Conservation (phyloP, 2,888 invertebrate genomes). For the Ypsolopha scabrella region DNA sequence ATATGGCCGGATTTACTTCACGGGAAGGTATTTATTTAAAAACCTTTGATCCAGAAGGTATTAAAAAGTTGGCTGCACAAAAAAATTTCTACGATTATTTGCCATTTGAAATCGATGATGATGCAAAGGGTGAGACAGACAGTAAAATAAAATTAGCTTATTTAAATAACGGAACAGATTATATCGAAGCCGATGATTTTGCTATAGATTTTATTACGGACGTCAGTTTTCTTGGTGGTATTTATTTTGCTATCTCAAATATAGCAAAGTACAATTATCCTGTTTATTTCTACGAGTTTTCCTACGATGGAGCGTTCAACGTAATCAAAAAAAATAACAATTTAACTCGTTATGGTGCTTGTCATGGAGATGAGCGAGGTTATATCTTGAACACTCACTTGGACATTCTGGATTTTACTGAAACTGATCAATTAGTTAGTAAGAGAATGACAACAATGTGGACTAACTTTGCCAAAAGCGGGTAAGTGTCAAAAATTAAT, state of each 20-base stretch:
- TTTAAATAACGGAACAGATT: slow-evolving; percentile 37
- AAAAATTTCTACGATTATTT: slow-evolving; percentile 7
- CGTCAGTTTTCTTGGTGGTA: slow-evolving; percentile 48
- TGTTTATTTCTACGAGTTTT: slow-evolving; percentile 70
- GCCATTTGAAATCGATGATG: slow-evolving; percentile 25
- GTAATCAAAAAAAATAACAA: slow-evolving; percentile 52
- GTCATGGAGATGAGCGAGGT: slow-evolving; percentile 72
- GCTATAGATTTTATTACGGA: slow-evolving; percentile 62
- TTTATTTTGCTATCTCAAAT: slow-evolving; percentile 34
- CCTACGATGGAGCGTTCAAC: slow-evolving; percentile 67
- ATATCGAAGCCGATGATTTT: slow-evolving; percentile 42
- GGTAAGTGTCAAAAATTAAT: slow-evolving; percentile 28
- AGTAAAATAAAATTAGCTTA: slow-evolving; percentile 46
- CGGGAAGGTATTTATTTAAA: slow-evolving; percentile 54
- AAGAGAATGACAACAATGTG: slow-evolving; percentile 64
- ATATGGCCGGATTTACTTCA: slow-evolving; percentile 57
- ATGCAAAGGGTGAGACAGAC: slow-evolving; percentile 28
- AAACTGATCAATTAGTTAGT: slow-evolving; percentile 40
- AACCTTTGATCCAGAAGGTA: slow-evolving; percentile 12
- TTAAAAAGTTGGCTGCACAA: slow-evolving; percentile 10
- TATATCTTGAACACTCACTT: slow-evolving; percentile 61
- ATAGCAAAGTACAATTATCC: slow-evolving; percentile 45
- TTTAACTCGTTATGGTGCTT: slow-evolving; percentile 58
- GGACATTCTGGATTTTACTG: slow-evolving; percentile 19
- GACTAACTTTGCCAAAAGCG: slow-evolving; percentile 73